Evolutionary conservation across 2,113 vertebrate species (phyloP).

Genomic region (Trichomycterus rosablanca): DNA sequence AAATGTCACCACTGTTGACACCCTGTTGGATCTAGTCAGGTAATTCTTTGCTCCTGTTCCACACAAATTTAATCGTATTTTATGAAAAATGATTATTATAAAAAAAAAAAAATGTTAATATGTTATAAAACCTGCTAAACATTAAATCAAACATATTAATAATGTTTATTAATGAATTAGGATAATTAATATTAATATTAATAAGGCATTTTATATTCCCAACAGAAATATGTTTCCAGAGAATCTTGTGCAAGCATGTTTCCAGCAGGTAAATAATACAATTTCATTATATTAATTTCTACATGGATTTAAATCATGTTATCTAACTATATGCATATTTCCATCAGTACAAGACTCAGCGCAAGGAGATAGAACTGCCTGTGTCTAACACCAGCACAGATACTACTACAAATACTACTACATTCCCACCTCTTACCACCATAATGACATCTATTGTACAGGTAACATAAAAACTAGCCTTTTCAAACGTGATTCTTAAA

Average conservation of each 20-base stretch:
- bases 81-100: no score
- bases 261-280: conserved; percentile 89
- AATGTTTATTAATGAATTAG: neutral
- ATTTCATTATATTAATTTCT: neutral
- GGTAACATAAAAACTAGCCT: conserved; percentile 42
- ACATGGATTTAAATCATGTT: neutral
- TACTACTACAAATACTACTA: conserved; percentile 59
- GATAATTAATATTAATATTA: neutral
- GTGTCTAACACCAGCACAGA: conserved; percentile 45
- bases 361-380: conserved; percentile 68
- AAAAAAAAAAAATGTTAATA: no score
- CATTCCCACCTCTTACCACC: conserved; percentile 56
- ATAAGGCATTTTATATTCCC: conserved; percentile 10
- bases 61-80: neutral
- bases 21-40: conserved; percentile 92
- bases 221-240: conserved; percentile 97
- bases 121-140: no score
- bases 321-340: neutral
- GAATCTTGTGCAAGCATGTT: conserved; percentile 95
- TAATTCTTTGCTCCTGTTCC: conserved; percentile 48
- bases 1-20: conserved; percentile 87
- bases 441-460: conserved; percentile 57
- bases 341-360: conserved; percentile 90
- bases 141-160: neutral
- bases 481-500: neutral